A percentile compares a stretch with the other conserved stretches of the same genome.
Evolutionary conservation across 1,140 invertebrate species (phyloP).

Genomic region (Papilio xuthus): DNA sequence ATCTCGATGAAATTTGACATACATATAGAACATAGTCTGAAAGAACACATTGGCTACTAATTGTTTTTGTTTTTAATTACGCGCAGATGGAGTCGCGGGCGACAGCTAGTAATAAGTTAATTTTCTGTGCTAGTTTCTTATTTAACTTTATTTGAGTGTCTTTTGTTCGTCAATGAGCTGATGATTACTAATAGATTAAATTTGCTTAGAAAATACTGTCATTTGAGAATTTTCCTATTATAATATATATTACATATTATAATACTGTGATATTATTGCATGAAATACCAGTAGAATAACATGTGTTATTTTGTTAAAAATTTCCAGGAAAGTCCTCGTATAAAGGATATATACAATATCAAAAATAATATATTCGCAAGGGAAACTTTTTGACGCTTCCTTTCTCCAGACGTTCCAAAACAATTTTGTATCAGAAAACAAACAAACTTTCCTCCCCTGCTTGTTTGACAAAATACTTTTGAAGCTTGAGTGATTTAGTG

Average conservation of each 20-base stretch:
- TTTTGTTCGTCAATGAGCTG: background rate
- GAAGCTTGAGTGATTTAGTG: conserved; percentile 37
- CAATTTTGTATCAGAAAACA: conserved; percentile 47
- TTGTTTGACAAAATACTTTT: conserved; percentile 42
- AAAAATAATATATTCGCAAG: conserved; percentile 37
- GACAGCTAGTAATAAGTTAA: no score
- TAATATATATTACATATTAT: no score
- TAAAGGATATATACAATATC: conserved; percentile 12
- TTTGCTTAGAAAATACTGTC: no score
- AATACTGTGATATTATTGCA: background rate
- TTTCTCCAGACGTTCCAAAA: conserved; percentile 41
- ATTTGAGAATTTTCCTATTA: background rate
- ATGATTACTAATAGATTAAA: background rate
- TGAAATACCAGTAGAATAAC: background rate
- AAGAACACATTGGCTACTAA: no score
- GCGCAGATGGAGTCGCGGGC: no score
- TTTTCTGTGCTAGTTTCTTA: background rate
- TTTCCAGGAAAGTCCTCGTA: background rate
- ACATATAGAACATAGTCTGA: no score
- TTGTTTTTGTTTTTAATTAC: no score
- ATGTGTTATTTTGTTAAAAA: background rate
- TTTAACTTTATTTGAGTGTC: background rate
- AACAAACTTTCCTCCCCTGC: conserved; percentile 41
- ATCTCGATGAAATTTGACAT: no score
- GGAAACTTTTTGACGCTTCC: conserved; percentile 35